Conservation (phyloP, 2,888 invertebrate species). For the Frankliniella intonsa region DNA sequence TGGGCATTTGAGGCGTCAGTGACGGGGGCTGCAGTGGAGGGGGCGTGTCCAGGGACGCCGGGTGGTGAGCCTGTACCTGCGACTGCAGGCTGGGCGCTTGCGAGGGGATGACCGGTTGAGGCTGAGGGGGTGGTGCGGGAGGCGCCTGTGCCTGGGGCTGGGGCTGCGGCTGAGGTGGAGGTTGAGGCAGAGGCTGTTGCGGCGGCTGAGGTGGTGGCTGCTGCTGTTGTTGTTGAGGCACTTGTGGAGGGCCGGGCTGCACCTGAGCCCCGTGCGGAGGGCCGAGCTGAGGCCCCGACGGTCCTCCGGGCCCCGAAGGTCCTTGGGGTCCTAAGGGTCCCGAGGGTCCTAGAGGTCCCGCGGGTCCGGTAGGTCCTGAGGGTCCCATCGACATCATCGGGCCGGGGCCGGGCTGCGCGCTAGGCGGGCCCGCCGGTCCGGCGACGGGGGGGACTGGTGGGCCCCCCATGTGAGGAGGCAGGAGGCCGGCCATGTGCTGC, state of each 20-base stretch:
- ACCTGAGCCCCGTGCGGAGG: not conserved
- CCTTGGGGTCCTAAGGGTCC: no score
- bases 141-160: not conserved
- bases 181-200: constrained; percentile 36
- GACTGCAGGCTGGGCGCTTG: not conserved
- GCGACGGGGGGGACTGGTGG: not conserved
- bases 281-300: not conserved
- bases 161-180: not conserved
- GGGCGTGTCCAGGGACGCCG: not conserved
- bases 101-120: not conserved
- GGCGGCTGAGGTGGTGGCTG: constrained; percentile 54
- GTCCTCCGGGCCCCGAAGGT: not conserved
- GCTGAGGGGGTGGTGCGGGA: not conserved
- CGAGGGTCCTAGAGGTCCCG: no score
- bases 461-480: not conserved
- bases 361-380: no score
- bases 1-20: not conserved
- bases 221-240: constrained; percentile 35
- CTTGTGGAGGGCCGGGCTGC: not conserved
- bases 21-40: not conserved
- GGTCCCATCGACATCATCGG: not conserved
- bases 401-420: not conserved
- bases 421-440: not conserved
- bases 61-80: not conserved
- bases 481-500: not conserved